Conservation (phyloP, 2,797 vertebrate genomes). For the Yasuhikotakia modesta region DNA sequence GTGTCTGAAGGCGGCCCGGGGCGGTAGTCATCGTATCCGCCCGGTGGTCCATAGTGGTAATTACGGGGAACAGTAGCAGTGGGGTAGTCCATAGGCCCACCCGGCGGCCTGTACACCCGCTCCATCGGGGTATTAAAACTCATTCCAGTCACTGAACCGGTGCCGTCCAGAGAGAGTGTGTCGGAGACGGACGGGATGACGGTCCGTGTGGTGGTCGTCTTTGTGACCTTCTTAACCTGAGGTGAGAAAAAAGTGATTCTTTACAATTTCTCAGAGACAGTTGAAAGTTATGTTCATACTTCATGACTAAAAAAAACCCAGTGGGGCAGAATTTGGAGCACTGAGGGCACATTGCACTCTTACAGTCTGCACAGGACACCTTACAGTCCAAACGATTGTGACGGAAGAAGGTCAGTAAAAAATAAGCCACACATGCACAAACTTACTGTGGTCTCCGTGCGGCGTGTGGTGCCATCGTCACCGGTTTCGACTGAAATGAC, state of each 20-base stretch:
- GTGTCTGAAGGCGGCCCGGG: slow-evolving; percentile 75
- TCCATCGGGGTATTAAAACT: slow-evolving; percentile 84
- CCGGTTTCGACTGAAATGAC: slow-evolving; percentile 86
- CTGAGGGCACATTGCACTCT: too few species aligned
- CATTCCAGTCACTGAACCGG: slow-evolving; percentile 75
- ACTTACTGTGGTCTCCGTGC: slow-evolving; percentile 89
- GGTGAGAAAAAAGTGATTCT: neutral
- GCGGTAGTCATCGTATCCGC: slow-evolving; percentile 74
- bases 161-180: slow-evolving; percentile 85
- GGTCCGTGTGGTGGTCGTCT: slow-evolving; percentile 89
- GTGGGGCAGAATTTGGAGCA: too few species aligned
- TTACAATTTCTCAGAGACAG: neutral
- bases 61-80: slow-evolving; percentile 90
- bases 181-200: slow-evolving; percentile 87
- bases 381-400: neutral
- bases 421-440: neutral
- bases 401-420: neutral
- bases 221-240: slow-evolving; percentile 92
- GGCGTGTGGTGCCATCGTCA: slow-evolving; percentile 88
- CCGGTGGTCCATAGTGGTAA: slow-evolving; percentile 87
- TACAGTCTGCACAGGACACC: too few species aligned
- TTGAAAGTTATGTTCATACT: too few species aligned
- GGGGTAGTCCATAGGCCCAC: slow-evolving; percentile 77
- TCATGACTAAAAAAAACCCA: too few species aligned
- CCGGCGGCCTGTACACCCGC: slow-evolving; percentile 85